These are phyloP conservation scores for Aporrectodea caliginosa DNA, from an alignment of 1,140 invertebrate species.

Conservation along the genomic window DNA sequence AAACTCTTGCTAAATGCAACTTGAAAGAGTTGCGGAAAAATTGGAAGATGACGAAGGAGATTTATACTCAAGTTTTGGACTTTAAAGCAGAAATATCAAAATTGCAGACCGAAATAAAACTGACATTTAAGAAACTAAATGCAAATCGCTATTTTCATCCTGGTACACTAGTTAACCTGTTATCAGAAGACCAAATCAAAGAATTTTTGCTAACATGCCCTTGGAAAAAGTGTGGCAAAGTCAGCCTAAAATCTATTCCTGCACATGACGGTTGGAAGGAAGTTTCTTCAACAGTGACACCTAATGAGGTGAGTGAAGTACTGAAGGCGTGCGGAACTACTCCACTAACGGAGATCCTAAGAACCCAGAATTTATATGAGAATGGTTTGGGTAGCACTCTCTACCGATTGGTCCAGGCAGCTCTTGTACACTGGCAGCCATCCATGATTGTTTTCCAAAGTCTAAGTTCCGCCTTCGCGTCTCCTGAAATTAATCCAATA, in stretches of 20 bases:
- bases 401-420: not conserved
- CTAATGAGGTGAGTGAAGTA: not conserved
- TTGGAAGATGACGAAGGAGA: not conserved
- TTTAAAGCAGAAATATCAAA: not conserved
- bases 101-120: not conserved
- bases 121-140: not conserved
- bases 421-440: not conserved
- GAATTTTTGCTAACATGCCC: not conserved
- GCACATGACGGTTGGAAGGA: not conserved
- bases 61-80: not conserved
- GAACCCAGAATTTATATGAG: too few relatives aligned
- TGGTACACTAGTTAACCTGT: not conserved
- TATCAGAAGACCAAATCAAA: not conserved
- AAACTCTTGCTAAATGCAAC: constrained; percentile 4
- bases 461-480: not conserved
- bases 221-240: not conserved
- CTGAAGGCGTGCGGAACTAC: not conserved
- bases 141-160: not conserved
- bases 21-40: not conserved
- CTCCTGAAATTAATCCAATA: too few relatives aligned
- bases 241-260: not conserved
- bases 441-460: not conserved
- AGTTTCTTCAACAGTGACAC: not conserved
- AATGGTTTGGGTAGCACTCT: too few relatives aligned
- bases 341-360: not conserved